phyloP scores from a whole-genome alignment of 2,888 invertebrate genomes.

The Patella caerulea region DNA sequence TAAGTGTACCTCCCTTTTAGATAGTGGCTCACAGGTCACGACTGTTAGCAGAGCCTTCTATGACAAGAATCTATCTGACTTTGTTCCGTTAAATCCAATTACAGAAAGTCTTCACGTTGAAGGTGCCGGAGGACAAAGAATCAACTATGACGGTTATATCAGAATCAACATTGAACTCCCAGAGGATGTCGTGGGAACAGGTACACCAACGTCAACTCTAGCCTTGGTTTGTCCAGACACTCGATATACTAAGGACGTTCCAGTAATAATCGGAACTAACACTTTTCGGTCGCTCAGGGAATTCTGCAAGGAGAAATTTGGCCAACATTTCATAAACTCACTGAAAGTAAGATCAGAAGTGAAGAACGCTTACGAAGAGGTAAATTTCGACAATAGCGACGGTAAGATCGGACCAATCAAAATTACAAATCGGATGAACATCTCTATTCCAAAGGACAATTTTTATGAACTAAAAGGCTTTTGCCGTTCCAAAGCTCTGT shows the following conservation, averaged over 20 bases:
- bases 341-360: not conserved
- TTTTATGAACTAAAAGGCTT: not conserved
- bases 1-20: not conserved
- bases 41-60: not conserved
- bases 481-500: not conserved
- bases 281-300: not conserved
- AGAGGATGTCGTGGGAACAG: not conserved
- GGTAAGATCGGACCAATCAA: not conserved
- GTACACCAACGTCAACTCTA: not conserved
- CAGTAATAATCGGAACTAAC: constrained; percentile 17
- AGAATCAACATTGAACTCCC: not conserved
- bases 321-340: not conserved
- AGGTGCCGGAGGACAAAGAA: not conserved
- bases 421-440: not conserved
- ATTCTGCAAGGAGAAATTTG: not conserved
- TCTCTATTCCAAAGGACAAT: not conserved
- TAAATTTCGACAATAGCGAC: not conserved
- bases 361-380: not conserved
- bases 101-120: not conserved
- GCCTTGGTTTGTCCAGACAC: constrained; percentile 17
- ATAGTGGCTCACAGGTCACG: constrained; percentile 20
- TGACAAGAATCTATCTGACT: too few species aligned
- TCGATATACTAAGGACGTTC: not conserved
- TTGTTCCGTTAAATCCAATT: not conserved
- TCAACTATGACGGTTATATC: not conserved